Conservation (phyloP, 2,797 vertebrate genomes). For the Gouania willdenowi region DNA sequence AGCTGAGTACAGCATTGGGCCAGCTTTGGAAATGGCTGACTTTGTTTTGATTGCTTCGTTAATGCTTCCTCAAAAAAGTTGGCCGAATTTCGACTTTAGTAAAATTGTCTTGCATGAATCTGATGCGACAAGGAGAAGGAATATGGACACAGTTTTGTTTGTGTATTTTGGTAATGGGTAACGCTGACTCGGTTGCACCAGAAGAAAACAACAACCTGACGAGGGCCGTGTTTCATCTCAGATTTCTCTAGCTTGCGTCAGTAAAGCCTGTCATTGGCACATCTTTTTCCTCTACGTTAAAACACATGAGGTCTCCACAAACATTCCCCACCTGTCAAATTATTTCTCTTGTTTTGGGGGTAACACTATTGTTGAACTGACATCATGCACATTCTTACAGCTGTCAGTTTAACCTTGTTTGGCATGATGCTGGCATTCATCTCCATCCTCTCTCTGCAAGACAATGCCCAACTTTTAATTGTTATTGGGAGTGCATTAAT, state of each 20-base stretch:
- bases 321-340: conserved; percentile 62
- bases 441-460: conserved; percentile 22
- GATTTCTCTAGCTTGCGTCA: conserved; percentile 73
- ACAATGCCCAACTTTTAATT: conserved; percentile 39
- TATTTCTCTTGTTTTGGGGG: conserved; percentile 49
- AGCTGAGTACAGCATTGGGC: conserved; percentile 49
- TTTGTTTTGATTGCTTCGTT: conserved; percentile 44
- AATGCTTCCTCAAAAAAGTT: conserved; percentile 1
- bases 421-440: conserved; percentile 23
- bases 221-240: conserved; percentile 61
- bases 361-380: conserved; percentile 43
- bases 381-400: conserved; percentile 24
- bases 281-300: conserved; percentile 46
- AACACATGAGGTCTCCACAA: conserved; percentile 54
- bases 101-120: conserved; percentile 28
- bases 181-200: conserved; percentile 8
- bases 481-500: conserved; percentile 27
- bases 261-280: conserved; percentile 53
- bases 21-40: conserved; percentile 41
- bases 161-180: neutral
- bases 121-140: conserved; percentile 9
- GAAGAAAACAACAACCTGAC: conserved; percentile 50
- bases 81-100: neutral
- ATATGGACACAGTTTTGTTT: conserved; percentile 12
- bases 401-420: conserved; percentile 39